Base-by-base conservation (phyloP, 2,888 invertebrate genomes). In the Branchipolynoe longqiensis region DNA sequence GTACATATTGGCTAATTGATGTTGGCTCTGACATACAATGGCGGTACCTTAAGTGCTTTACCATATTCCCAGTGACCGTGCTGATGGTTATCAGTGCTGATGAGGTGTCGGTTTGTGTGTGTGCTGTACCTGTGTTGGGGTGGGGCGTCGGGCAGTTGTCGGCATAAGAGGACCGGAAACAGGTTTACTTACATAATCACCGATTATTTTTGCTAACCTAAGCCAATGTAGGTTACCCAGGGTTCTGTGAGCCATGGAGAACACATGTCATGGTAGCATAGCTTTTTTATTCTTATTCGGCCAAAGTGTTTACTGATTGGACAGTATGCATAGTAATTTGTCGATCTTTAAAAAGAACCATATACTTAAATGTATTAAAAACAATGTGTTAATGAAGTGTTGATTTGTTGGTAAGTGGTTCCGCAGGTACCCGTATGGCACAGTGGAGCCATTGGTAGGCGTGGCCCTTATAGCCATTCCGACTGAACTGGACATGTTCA, bases 1-100 rank as follows among this genome's bases (percentile, higher is more conserved):
- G 33, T n/a, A 69, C 69, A 69, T 38, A 69, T 69, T 69, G 69
- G 36, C 18, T 69, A 69, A 69, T 69, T 33, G 1, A 33, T 25
- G 36, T 0, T 14, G 22, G 12, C 38, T n/a, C 38, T 69, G 18
- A 14, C 69, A 38, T 14, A 33, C 69, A 36, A 69, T 69, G 38
- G 36, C 22, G 69, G 12, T 33, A 38, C 22, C 36, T 38, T 69
- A 69, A n/a, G 38, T 22, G 36, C n/a, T 69, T 69, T 33, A 33
- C 38, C 33, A 25, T 22, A 12, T 69, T 36, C 22, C 6, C 69
- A 69, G 38, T 36, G 36, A n/a, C 38, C 69, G 18, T 69, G 38
- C 38, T 38, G 33, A 18, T 69, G 33, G 36, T 69, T 69, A 69
- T 69, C 69, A 6, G 1, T 12, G 28, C 38, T 69, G 69, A 69